A percentile compares a stretch with the other conserved stretches of the same genome.
These are phyloP conservation scores for Phoebastria nigripes DNA, from an alignment of 2,797 vertebrate species.

Conservation along the genomic window DNA sequence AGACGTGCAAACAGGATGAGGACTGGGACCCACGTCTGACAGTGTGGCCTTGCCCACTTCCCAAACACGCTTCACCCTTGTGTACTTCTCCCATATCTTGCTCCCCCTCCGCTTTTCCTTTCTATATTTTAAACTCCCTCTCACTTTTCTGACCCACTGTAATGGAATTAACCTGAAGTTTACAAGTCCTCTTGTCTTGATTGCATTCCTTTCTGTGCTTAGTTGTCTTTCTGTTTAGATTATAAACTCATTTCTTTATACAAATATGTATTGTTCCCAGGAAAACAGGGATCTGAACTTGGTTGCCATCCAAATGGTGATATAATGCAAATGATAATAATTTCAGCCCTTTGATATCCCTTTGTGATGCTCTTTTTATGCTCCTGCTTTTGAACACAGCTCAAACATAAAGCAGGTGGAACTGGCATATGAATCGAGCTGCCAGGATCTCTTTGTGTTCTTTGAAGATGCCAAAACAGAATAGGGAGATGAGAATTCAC, in stretches of 20 bases:
- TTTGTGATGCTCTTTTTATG: not conserved
- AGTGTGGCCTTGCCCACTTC: not conserved
- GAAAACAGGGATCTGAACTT: not conserved
- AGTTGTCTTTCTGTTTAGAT: not conserved
- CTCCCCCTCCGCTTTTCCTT: not conserved
- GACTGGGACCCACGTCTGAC: not conserved
- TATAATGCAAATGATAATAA: slow-evolving; percentile 1
- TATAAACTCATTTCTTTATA: not conserved
- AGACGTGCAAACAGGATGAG: not conserved
- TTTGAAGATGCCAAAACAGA: slow-evolving; percentile 5
- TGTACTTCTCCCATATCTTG: not conserved
- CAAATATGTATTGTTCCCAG: not conserved
- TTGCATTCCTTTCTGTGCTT: not conserved
- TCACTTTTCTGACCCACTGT: not conserved
- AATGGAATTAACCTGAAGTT: not conserved
- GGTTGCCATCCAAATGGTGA: not conserved
- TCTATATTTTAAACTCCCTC: not conserved
- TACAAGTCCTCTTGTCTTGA: not conserved
- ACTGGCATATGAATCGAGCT: not conserved
- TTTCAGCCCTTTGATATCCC: not conserved
- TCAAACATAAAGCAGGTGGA: slow-evolving; percentile 24
- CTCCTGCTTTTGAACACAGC: not conserved
- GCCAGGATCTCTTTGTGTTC: not conserved
- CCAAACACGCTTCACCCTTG: not conserved
- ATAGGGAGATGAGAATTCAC: not conserved